Base-by-base conservation (phyloP, 2,113 vertebrate species). In the Phoenicopterus ruber region DNA sequence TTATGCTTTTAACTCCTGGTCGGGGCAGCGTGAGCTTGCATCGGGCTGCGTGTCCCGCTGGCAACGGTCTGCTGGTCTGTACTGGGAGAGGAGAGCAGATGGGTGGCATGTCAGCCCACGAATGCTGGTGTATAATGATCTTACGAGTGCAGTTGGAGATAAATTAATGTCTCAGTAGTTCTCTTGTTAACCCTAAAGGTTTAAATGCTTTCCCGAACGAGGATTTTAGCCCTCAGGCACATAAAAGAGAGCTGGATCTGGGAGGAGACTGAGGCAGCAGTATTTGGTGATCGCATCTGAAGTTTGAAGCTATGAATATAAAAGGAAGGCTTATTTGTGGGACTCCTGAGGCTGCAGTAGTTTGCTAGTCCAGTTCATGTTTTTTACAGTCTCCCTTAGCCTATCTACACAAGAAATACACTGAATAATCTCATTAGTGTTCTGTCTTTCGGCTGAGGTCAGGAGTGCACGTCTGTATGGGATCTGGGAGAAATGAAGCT, bases 391-490 rank as follows among this genome's bases (percentile, higher is more conserved):
- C 50, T 55, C 6, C 61, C 13, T 18, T 46, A 31, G 79, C 52
- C 42, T 66, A 0, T 42, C 44, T 55, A 40, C 46, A 15, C n/a
- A 20, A 52, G 62, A 26, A 52, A 22, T 17, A 21, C 28, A 4
- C 32, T 4, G 66, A 61, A 38, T 67, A 38, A 62, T 46, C 69
- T 57, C 34, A 6, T 9, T 20, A 57, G 28, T 3, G 21, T 38
- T 74, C 42, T 13, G 13, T 20, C 19, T n/a, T n/a, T 69, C 3
- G 5, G 25, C 36, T 55, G 3, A 58, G 69, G 47, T 55, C 9
- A 1, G 46, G 54, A n/a, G 76, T 2, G 25, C 36, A 6, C 2
- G 0, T 5, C 16, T 25, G 13, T 8, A 5, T 15, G 49, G 77
- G 67, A 28, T 34, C 8, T 14, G 34, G 54, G 62, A 50, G 72